Evolutionary conservation across 2,113 vertebrate species (phyloP).

Genomic region (Damaliscus lunatus): DNA sequence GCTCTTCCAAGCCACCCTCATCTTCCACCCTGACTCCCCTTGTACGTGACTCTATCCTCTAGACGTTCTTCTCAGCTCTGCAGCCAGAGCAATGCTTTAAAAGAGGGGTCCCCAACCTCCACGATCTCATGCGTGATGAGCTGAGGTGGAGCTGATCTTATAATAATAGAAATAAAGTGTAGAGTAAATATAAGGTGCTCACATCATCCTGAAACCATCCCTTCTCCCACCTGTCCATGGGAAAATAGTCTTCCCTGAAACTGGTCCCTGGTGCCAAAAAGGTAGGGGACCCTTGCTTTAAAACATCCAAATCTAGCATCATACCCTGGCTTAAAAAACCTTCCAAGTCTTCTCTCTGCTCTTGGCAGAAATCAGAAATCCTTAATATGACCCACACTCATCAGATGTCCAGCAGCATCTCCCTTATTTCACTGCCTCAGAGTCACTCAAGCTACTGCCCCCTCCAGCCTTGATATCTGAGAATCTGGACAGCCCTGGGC

Average conservation of each 20-base stretch:
- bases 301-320: background rate
- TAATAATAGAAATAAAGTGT: background rate
- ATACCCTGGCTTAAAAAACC: background rate
- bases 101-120: background rate
- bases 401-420: background rate
- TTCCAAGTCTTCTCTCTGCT: background rate
- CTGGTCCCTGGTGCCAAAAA: background rate
- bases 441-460: background rate
- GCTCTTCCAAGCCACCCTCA: background rate
- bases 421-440: background rate
- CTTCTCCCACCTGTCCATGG: background rate
- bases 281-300: background rate
- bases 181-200: background rate
- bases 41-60: background rate
- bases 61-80: too few species aligned
- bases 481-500: background rate
- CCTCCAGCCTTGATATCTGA: background rate
- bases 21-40: background rate
- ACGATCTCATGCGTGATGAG: background rate
- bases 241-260: background rate
- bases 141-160: background rate
- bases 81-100: background rate
- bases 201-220: background rate
- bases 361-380: background rate
- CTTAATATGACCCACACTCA: fast-evolving